Evolutionary conservation across 2,888 invertebrate genomes (phyloP).

Genomic region (Syrphus vitripennis): DNA sequence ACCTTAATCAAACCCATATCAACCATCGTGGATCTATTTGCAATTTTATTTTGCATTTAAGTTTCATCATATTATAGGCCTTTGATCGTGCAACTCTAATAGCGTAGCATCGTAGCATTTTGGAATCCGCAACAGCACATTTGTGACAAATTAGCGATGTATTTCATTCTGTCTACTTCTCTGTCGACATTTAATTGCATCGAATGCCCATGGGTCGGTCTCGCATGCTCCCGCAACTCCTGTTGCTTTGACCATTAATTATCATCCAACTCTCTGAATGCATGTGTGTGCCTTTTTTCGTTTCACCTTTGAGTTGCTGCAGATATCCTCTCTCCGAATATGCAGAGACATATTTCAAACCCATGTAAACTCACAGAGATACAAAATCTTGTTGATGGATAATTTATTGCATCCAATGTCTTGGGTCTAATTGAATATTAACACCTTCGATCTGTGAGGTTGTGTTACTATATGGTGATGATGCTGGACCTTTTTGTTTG

Average conservation of each 20-base stretch:
- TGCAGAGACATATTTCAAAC: conserved; percentile 46
- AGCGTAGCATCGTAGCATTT: neutral
- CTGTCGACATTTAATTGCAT: conserved; percentile 59
- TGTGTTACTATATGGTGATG: conserved; percentile 41
- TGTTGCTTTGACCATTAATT: conserved; percentile 41
- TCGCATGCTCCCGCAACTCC: conserved; percentile 38
- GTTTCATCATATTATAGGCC: neutral
- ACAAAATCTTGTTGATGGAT: conserved; percentile 64
- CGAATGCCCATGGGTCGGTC: conserved; percentile 27
- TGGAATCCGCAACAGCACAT: neutral
- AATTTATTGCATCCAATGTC: conserved; percentile 66
- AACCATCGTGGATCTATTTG: conserved; percentile 25
- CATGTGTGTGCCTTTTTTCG: neutral
- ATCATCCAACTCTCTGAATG: conserved; percentile 18
- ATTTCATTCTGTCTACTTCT: conserved; percentile 39
- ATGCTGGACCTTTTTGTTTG: conserved; percentile 31
- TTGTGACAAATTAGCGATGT: conserved; percentile 45
- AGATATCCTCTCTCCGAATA: neutral
- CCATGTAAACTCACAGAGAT: conserved; percentile 28
- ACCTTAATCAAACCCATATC: conserved; percentile 34
- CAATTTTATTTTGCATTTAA: neutral
- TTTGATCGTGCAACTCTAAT: neutral
- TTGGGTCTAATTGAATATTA: conserved; percentile 80
- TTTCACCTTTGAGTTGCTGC: neutral
- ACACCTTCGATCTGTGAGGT: conserved; percentile 76